Percentiles rank a stretch among this genome's conserved stretches.
Conservation (phyloP, 2,113 vertebrate genomes). For the Camarhynchus parvulus region DNA sequence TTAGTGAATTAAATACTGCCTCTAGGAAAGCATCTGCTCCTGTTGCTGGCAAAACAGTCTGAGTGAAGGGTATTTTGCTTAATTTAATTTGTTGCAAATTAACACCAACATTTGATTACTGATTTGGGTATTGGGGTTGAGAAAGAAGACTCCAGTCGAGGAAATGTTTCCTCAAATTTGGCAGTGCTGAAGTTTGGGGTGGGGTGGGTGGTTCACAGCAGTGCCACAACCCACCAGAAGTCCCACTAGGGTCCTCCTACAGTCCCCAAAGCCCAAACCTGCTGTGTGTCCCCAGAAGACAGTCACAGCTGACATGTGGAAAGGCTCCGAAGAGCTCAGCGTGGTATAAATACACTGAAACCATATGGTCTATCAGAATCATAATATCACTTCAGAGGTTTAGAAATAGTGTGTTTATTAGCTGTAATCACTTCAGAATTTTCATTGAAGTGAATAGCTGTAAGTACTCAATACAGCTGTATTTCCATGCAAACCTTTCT, state of each 20-base stretch:
- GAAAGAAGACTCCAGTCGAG: background rate
- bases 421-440: conserved; percentile 18
- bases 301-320: background rate
- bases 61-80: background rate
- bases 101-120: background rate
- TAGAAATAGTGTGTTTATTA: conserved; percentile 33
- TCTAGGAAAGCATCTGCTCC: background rate
- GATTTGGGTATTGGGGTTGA: background rate
- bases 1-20: background rate
- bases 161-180: background rate
- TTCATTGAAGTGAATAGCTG: background rate
- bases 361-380: conserved; percentile 30
- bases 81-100: background rate
- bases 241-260: fast-evolving
- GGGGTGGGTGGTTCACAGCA: background rate
- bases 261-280: background rate
- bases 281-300: background rate
- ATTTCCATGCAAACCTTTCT: background rate
- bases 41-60: background rate
- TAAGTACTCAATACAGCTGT: background rate
- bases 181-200: background rate
- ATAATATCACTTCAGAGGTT: conserved; percentile 5
- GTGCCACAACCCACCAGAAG: background rate
- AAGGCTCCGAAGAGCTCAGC: background rate
- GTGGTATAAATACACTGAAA: conserved; percentile 14